phyloP scores from a whole-genome alignment of 37 sponge, comb jelly and placozoan genomes.

The Amphimedon queenslandica region DNA sequence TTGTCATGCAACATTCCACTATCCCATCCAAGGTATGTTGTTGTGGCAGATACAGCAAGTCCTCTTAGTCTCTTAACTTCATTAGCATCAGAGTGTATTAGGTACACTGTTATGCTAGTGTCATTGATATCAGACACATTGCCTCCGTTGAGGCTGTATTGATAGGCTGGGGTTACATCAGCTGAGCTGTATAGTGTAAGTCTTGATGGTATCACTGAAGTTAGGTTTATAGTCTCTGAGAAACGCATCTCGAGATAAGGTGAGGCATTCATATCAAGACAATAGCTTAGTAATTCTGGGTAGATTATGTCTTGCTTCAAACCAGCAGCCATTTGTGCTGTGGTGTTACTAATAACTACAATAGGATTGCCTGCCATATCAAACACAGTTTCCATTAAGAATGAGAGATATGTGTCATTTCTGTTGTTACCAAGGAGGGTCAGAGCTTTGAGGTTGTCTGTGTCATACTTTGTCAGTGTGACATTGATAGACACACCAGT shows the following conservation, averaged over 20 bases:
- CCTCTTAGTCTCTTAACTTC: constrained; percentile 49
- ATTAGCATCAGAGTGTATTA: constrained; percentile 71
- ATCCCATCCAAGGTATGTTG: constrained; percentile 54
- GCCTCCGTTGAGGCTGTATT: constrained; percentile 69
- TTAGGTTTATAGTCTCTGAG: constrained; percentile 80
- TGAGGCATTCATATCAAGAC: constrained; percentile 59
- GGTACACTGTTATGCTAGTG: constrained; percentile 37
- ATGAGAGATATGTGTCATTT: constrained; percentile 47
- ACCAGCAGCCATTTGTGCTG: constrained; percentile 30
- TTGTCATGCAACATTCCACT: constrained; percentile 68
- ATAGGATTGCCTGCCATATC: constrained; percentile 76
- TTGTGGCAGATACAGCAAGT: constrained; percentile 55
- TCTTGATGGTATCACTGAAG: constrained; percentile 54
- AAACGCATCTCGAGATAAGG: constrained; percentile 69
- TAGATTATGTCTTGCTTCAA: constrained; percentile 54
- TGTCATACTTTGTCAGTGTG: constrained; percentile 59
- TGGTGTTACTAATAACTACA: constrained; percentile 40
- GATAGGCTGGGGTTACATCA: neutral
- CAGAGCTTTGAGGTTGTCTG: constrained; percentile 75
- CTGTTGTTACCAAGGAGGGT: constrained; percentile 57
- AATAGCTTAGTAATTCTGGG: constrained; percentile 60
- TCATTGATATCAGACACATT: constrained; percentile 60
- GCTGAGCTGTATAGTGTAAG: constrained; percentile 48
- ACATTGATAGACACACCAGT: constrained; percentile 65
- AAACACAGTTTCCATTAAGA: constrained; percentile 30